Conservation (phyloP, 2,888 invertebrate genomes). For the Thysanoteuthis rhombus region DNA sequence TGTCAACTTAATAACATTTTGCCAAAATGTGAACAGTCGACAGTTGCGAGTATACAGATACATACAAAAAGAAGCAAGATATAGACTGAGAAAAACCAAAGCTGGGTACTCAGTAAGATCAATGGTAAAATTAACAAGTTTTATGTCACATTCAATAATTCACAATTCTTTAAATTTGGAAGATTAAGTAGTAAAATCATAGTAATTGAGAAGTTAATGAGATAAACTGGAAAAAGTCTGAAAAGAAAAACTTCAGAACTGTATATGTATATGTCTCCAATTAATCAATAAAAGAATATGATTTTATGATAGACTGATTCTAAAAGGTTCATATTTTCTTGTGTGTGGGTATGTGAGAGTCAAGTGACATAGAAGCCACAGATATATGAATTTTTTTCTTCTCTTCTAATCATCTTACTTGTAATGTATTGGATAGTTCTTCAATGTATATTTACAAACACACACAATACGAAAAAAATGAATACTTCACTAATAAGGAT, state of each 20-base stretch:
- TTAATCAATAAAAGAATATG: background rate
- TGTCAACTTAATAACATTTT: conserved; percentile 12
- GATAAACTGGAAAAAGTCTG: background rate
- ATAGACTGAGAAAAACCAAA: background rate
- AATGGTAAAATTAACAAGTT: background rate
- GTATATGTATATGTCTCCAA: background rate
- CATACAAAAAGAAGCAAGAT: background rate
- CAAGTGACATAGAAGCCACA: background rate
- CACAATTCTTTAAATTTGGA: background rate
- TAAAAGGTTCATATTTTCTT: background rate
- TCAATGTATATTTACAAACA: background rate
- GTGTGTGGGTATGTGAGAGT: too few relatives aligned
- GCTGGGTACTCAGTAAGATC: background rate
- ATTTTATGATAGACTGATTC: background rate
- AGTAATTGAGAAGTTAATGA: background rate
- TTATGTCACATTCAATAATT: background rate
- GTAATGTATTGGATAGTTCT: background rate
- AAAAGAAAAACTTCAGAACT: background rate
- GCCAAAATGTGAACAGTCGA: background rate
- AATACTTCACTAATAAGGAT: background rate
- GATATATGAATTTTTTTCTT: background rate
- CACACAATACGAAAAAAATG: background rate
- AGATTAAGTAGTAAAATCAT: background rate
- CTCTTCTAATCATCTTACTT: background rate
- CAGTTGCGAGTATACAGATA: background rate